Percentiles rank a stretch among this genome's conserved stretches.
Evolutionary conservation across 23 tunicate species (phyloP).

Genomic region (Corella eumyota): DNA sequence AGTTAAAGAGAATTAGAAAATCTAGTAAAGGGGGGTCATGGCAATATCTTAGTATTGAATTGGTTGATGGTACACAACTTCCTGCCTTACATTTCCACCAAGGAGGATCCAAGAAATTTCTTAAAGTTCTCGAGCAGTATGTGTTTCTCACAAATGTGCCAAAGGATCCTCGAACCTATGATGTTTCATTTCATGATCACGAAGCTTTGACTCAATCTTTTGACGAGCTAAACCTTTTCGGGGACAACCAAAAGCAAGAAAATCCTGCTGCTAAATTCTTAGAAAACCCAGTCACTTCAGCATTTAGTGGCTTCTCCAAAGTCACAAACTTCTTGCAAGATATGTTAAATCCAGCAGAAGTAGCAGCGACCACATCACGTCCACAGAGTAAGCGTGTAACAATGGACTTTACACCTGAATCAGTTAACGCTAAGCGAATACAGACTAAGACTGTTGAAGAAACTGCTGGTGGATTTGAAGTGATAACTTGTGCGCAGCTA

Average conservation of each 20-base stretch:
- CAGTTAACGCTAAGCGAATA: slow-evolving; percentile 58
- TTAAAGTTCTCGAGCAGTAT: slow-evolving; percentile 44
- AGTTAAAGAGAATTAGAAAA: slow-evolving; percentile 23
- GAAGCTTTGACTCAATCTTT: slow-evolving; percentile 69
- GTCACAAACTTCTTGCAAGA: slow-evolving; percentile 75
- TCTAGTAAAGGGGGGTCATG: slow-evolving; percentile 63
- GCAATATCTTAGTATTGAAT: slow-evolving; percentile 46
- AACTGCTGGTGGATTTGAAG: slow-evolving; percentile 64
- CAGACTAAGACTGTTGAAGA: slow-evolving; percentile 46
- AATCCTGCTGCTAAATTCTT: background rate
- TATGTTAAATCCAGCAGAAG: slow-evolving; percentile 51
- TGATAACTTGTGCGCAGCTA: slow-evolving; percentile 78
- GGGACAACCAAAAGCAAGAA: background rate
- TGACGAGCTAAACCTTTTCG: slow-evolving; percentile 66
- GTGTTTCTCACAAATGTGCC: slow-evolving; percentile 13
- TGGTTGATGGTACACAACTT: slow-evolving; percentile 56
- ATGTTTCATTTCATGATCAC: slow-evolving; percentile 36
- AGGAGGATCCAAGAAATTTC: slow-evolving; percentile 54
- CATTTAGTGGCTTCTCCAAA: slow-evolving; percentile 60
- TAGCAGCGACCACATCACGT: slow-evolving; percentile 25
- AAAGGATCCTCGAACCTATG: slow-evolving; percentile 23
- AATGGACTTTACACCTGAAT: slow-evolving; percentile 8
- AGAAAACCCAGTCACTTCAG: slow-evolving; percentile 48
- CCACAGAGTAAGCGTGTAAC: background rate
- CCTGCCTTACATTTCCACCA: slow-evolving; percentile 78